phyloP scores from a whole-genome alignment of 2,888 invertebrate genomes.

The Troides oblongomaculatus region DNA sequence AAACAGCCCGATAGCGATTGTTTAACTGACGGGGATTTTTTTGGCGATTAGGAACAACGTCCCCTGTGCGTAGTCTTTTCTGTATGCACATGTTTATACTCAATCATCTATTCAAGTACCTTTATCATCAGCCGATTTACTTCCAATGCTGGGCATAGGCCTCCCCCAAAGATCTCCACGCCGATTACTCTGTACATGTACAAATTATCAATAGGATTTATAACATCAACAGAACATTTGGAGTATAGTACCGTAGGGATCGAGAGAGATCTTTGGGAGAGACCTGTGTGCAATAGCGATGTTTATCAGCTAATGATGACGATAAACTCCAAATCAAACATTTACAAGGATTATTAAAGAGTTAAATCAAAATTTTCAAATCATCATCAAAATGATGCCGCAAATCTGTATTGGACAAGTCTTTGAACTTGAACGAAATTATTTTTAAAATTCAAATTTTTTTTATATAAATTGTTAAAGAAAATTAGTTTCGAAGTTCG shows the following conservation, averaged over 20 bases:
- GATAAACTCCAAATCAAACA: neutral
- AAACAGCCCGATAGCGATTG: constrained; percentile 3
- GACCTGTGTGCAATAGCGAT: neutral
- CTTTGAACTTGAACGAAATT: neutral
- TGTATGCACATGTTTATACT: neutral
- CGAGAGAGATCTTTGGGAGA: too few relatives aligned
- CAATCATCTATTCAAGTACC: neutral
- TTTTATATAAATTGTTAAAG: constrained; percentile 18
- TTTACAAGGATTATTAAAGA: neutral
- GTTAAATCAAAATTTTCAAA: neutral
- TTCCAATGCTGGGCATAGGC: too few relatives aligned
- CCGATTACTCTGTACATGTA: too few relatives aligned
- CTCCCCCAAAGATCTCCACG: too few relatives aligned
- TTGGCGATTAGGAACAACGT: neutral
- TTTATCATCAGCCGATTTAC: too few relatives aligned
- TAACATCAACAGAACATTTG: too few relatives aligned
- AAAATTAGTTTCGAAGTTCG: constrained; percentile 18
- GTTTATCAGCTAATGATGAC: neutral
- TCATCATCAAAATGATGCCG: neutral
- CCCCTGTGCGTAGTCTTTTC: neutral
- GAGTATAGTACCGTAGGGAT: too few relatives aligned
- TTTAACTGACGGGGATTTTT: constrained; percentile 8
- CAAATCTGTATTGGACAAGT: neutral
- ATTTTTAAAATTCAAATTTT: constrained; percentile 12
- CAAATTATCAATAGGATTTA: too few relatives aligned